These are phyloP conservation scores for Acestrorhynchus altus DNA, from an alignment of 2,797 vertebrate genomes.

Conservation along the genomic window DNA sequence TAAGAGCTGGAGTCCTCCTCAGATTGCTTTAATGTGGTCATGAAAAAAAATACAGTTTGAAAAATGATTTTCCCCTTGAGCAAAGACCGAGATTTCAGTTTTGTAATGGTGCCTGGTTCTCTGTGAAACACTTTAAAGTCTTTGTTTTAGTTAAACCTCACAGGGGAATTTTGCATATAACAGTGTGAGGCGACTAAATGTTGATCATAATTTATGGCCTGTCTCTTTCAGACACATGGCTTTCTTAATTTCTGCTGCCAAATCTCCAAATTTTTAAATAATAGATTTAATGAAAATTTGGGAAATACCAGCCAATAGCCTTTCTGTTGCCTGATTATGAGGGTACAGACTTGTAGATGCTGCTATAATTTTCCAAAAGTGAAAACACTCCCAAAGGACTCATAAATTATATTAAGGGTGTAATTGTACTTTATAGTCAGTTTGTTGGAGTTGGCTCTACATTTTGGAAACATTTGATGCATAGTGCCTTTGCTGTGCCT, in stretches of 20 bases:
- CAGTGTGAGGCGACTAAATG: slow-evolving; percentile 43
- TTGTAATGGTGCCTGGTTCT: slow-evolving; percentile 36
- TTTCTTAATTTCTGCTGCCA: slow-evolving; percentile 56
- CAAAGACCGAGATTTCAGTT: slow-evolving; percentile 29
- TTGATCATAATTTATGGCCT: slow-evolving; percentile 48
- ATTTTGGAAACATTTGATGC: slow-evolving; percentile 8
- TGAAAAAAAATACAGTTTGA: slow-evolving; percentile 37
- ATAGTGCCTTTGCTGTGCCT: slow-evolving; percentile 21
- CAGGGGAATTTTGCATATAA: slow-evolving; percentile 20
- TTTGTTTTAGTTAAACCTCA: slow-evolving; percentile 43
- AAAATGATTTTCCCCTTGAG: slow-evolving; percentile 40
- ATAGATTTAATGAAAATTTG: slow-evolving; percentile 45
- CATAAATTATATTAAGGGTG: not conserved
- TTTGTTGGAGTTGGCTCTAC: slow-evolving; percentile 9
- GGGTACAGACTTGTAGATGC: not conserved
- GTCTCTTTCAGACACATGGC: slow-evolving; percentile 36
- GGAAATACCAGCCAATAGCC: slow-evolving; percentile 43
- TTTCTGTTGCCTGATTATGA: slow-evolving; percentile 29
- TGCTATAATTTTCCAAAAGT: slow-evolving; percentile 2
- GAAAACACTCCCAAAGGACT: not conserved
- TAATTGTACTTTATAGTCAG: slow-evolving; percentile 30
- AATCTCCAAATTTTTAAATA: slow-evolving; percentile 46
- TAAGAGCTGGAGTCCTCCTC: slow-evolving; percentile 36
- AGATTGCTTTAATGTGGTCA: slow-evolving; percentile 52
- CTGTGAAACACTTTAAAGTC: slow-evolving; percentile 42